Conservation (phyloP, 2,888 invertebrate genomes). For the Shargacucullia verbasci region DNA sequence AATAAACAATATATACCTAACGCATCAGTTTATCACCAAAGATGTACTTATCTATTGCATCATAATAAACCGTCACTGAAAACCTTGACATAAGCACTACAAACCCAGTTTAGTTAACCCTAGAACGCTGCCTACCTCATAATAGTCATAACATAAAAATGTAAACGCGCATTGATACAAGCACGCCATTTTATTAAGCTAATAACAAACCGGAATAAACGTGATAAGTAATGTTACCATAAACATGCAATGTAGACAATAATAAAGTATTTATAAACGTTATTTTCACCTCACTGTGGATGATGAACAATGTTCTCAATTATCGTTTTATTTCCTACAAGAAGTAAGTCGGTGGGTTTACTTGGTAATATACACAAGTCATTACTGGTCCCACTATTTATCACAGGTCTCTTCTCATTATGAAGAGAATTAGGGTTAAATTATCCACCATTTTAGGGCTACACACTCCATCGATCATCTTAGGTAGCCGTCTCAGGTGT, state of each 20-base stretch:
- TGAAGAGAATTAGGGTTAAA: no score
- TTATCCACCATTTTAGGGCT: no score
- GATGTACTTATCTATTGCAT: constrained; percentile 1
- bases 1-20: no score
- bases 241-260: constrained; percentile 46
- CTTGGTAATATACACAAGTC: no score
- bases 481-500: no score
- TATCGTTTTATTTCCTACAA: no score
- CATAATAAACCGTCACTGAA: constrained; percentile 1
- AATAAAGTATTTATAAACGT: constrained; percentile 28
- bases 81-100: constrained; percentile 18
- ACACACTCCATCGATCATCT: no score
- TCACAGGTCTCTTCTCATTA: no score
- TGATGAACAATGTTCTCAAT: no score
- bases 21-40: no score
- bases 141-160: constrained; percentile 19
- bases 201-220: constrained; percentile 32
- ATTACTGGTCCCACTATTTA: no score
- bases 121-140: constrained; percentile 3
- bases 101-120: constrained; percentile 37
- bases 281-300: constrained; percentile 35
- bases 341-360: no score
- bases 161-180: constrained; percentile 31
- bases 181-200: constrained; percentile 24
- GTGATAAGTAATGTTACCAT: constrained; percentile 18